Conservation (phyloP, 1,140 invertebrate genomes). For the Pararge aegeria region DNA sequence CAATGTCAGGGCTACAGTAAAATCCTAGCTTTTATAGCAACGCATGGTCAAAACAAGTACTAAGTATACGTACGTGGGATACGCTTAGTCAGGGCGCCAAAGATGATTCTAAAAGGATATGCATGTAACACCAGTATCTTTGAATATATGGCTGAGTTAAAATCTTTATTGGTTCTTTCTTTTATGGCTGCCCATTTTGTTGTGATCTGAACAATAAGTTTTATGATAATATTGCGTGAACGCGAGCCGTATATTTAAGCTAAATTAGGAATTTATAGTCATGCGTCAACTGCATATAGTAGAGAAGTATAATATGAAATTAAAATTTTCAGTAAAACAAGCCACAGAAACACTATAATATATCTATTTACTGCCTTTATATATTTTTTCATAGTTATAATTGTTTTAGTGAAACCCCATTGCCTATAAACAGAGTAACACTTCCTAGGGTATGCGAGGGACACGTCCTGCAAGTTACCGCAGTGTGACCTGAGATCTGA, state of each 20-base stretch:
- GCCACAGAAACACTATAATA: too few relatives aligned
- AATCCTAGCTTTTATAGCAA: conserved; percentile 70
- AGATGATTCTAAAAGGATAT: conserved; percentile 65
- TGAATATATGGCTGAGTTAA: conserved; percentile 13
- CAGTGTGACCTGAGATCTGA: neutral
- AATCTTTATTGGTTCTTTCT: conserved; percentile 20
- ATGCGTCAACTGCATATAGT: neutral
- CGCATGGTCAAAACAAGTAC: conserved; percentile 53
- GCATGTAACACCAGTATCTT: conserved; percentile 39
- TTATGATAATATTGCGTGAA: conserved; percentile 9
- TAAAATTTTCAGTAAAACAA: neutral
- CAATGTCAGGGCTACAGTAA: conserved; percentile 70
- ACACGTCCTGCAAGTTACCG: too few relatives aligned
- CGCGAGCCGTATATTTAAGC: neutral
- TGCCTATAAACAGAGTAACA: too few relatives aligned
- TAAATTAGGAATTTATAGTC: neutral
- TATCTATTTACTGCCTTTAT: too few relatives aligned
- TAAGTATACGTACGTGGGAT: conserved; percentile 57
- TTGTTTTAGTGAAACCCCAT: too few relatives aligned
- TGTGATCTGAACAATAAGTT: conserved; percentile 1
- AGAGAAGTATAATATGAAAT: neutral
- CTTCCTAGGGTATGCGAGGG: too few relatives aligned
- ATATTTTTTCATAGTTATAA: too few relatives aligned
- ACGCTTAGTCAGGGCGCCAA: conserved; percentile 52
- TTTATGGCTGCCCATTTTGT: conserved; percentile 1